Evolutionary conservation across 2,797 vertebrate genomes (phyloP).

Genomic region (Falco rusticolus): DNA sequence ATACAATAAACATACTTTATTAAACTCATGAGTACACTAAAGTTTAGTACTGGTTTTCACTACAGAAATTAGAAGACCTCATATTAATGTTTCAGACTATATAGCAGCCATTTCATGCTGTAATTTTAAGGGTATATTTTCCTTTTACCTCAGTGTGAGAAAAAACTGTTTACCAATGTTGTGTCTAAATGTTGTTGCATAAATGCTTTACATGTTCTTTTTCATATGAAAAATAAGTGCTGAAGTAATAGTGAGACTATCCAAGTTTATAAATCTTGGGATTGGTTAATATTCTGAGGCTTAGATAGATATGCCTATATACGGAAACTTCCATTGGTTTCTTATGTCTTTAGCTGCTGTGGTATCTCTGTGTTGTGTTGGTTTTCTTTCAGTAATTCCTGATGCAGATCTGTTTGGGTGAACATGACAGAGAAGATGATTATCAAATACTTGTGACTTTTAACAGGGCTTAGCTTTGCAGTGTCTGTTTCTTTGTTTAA

Average conservation of each 20-base stretch:
- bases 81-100: neutral
- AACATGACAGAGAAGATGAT: neutral
- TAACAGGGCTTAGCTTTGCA: neutral
- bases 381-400: neutral
- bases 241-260: neutral
- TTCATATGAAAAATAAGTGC: neutral
- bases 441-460: neutral
- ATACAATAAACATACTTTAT: neutral
- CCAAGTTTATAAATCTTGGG: neutral
- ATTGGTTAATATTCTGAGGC: neutral
- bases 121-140: neutral
- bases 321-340: neutral
- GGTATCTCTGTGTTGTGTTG: neutral
- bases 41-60: neutral
- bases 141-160: neutral
- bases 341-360: neutral
- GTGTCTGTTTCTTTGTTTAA: neutral
- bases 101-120: neutral
- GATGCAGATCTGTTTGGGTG: neutral
- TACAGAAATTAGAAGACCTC: neutral
- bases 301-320: neutral
- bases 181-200: neutral
- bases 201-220: neutral
- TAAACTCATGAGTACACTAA: neutral
- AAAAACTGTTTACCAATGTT: neutral